A percentile compares a stretch with the other conserved stretches of the same genome.
Evolutionary conservation across 2,888 invertebrate genomes (phyloP).

Genomic region (Campoplex capitator): DNA sequence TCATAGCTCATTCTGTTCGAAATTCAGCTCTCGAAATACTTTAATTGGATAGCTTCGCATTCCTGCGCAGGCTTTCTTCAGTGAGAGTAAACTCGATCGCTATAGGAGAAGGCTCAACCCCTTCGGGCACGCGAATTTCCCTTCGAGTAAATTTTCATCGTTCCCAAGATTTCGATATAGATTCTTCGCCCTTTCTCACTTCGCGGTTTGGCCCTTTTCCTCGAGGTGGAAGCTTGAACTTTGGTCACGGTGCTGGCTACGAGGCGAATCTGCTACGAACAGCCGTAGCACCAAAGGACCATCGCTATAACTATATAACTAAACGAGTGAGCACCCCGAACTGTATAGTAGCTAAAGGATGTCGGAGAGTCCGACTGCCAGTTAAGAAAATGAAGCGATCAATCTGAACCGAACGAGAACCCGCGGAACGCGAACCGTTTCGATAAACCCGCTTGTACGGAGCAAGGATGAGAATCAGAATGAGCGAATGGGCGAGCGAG

Average conservation of each 20-base stretch:
- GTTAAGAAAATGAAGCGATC: conserved; percentile 69
- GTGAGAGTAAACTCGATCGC: conserved; percentile 24
- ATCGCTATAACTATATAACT: conserved; percentile 16
- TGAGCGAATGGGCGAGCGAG: conserved; percentile 14
- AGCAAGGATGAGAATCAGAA: conserved; percentile 34
- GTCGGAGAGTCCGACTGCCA: conserved; percentile 59
- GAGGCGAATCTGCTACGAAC: conserved; percentile 9
- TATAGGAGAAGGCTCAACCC: background rate
- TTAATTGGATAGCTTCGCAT: conserved; percentile 14
- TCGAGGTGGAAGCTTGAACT: conserved; percentile 43
- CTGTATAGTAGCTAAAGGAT: conserved; percentile 34
- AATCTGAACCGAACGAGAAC: conserved; percentile 67
- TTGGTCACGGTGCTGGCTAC: conserved; percentile 44
- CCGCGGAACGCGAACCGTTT: conserved; percentile 68
- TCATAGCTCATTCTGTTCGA: background rate
- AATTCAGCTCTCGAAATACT: conserved; percentile 8
- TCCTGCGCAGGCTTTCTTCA: conserved; percentile 9
- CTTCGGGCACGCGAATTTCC: conserved; percentile 23
- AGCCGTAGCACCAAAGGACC: background rate
- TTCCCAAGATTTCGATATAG: conserved; percentile 35
- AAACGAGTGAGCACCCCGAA: conserved; percentile 6
- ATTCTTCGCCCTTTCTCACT: conserved; percentile 38
- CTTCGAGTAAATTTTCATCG: conserved; percentile 59
- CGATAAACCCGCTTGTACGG: conserved; percentile 65
- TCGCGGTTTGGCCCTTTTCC: conserved; percentile 12